These are phyloP conservation scores for Copidosoma floridanum DNA, from an alignment of 1,140 invertebrate genomes.

Conservation along the genomic window DNA sequence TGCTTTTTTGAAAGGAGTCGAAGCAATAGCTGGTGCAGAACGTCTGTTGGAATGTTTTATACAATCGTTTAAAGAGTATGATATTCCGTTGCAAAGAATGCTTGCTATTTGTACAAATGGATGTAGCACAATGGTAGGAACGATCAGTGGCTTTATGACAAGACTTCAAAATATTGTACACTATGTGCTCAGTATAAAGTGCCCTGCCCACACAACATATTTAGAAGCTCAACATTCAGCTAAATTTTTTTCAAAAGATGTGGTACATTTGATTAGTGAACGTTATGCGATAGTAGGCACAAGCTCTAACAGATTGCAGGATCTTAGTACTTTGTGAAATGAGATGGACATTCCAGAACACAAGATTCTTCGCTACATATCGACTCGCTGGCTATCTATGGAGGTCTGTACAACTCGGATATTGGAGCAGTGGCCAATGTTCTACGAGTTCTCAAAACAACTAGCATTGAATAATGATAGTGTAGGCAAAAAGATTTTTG, in stretches of 20 bases:
- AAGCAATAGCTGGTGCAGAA: neutral
- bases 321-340: no score
- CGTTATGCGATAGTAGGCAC: neutral
- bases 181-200: neutral
- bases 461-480: no score
- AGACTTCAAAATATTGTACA: neutral
- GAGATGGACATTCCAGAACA: no score
- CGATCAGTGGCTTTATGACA: neutral
- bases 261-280: neutral
- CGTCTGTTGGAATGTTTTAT: neutral
- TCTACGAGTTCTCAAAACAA: no score
- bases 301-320: no score
- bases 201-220: neutral
- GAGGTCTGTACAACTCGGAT: no score
- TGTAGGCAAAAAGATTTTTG: no score
- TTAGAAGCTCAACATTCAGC: neutral
- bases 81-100: neutral
- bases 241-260: neutral
- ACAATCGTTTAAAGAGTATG: neutral
- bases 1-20: neutral
- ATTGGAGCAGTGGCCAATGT: no score
- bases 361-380: no score
- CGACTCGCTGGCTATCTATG: no score
- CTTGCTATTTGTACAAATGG: neutral
- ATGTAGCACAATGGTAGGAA: neutral